Evolutionary conservation across 2,797 vertebrate genomes (phyloP).

Genomic region (Anguilla marmorata): DNA sequence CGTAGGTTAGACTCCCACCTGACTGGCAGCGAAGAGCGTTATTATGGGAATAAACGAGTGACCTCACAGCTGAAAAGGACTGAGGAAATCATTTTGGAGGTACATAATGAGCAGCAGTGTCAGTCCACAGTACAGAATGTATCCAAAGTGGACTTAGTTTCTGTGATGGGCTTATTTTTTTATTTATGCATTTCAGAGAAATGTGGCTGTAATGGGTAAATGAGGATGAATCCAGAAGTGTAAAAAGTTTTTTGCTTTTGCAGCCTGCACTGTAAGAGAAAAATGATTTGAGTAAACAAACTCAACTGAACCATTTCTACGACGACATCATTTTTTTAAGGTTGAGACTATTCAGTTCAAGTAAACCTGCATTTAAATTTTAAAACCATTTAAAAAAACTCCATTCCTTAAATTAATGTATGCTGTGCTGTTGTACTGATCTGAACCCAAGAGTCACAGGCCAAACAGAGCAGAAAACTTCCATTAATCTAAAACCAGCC

Average conservation of each 20-base stretch:
- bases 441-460: too few species aligned
- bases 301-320: neutral
- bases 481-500: neutral
- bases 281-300: neutral
- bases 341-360: neutral
- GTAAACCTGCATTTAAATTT: neutral
- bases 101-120: neutral
- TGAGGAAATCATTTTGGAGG: neutral
- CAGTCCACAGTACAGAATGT: neutral
- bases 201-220: neutral
- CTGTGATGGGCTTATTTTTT: neutral
- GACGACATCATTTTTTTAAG: neutral
- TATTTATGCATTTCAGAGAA: neutral
- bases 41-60: neutral
- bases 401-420: too few species aligned
- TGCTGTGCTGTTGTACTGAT: too few species aligned
- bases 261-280: neutral
- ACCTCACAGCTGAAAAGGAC: neutral
- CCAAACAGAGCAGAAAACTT: neutral
- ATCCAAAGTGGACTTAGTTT: neutral
- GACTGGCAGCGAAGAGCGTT: neutral
- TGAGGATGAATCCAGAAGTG: neutral
- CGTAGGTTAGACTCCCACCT: neutral
- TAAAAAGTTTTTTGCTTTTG: neutral
- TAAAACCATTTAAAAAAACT: too few species aligned